Percentiles rank a stretch among this genome's conserved stretches.
Evolutionary conservation across 2,797 vertebrate species (phyloP).

Genomic region (Sylvilagus floridanus): DNA sequence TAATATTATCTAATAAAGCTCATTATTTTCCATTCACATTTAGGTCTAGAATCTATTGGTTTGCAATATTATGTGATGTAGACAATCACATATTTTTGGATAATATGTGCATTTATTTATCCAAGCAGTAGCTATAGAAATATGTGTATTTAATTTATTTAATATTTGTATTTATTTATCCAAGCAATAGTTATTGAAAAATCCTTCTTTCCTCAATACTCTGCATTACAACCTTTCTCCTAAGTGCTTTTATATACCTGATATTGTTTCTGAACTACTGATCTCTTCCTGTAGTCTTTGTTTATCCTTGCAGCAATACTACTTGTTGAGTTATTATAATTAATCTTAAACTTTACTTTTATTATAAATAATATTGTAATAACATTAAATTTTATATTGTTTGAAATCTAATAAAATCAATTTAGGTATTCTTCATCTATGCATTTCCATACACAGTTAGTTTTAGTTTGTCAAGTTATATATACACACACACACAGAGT

Average conservation of each 20-base stretch:
- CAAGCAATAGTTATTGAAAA: not conserved
- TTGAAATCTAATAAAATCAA: not conserved
- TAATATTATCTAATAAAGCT: not conserved
- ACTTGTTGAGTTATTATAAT: not conserved
- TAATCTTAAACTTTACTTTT: conserved; percentile 1
- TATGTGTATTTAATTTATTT: not conserved
- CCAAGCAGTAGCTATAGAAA: not conserved
- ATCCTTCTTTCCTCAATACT: not conserved
- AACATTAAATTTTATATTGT: not conserved
- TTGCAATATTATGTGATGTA: not conserved
- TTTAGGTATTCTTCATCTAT: not conserved
- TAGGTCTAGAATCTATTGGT: not conserved
- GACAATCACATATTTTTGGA: not conserved
- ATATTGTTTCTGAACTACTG: not conserved
- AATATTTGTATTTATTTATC: not conserved
- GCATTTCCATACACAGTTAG: not conserved
- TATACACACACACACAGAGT: not conserved
- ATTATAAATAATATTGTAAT: not conserved
- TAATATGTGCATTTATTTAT: not conserved
- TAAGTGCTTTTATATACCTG: not conserved
- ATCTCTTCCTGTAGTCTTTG: not conserved
- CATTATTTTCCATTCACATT: not conserved
- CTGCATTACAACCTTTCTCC: not conserved
- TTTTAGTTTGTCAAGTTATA: not conserved
- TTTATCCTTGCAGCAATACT: not conserved